These are phyloP conservation scores for Adrianichthys oophorus DNA, from an alignment of 2,797 vertebrate species.

Conservation along the genomic window DNA sequence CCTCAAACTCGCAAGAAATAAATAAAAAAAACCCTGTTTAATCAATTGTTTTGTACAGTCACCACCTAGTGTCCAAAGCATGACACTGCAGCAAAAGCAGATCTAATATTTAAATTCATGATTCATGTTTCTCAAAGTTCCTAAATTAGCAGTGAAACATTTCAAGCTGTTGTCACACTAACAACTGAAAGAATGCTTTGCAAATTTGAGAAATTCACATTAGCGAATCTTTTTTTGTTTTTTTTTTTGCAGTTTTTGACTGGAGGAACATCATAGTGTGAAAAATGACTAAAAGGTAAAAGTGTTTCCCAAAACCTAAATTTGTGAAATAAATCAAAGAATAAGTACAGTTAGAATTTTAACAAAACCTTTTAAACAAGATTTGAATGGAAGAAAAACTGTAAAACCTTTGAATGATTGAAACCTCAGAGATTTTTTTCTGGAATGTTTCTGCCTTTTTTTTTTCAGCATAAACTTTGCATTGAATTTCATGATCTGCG, in stretches of 20 bases:
- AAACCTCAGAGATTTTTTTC: conserved; percentile 14
- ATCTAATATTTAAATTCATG: too few species aligned
- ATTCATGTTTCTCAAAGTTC: too few species aligned
- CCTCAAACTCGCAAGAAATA: too few species aligned
- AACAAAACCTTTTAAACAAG: conserved; percentile 13
- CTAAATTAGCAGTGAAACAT: too few species aligned
- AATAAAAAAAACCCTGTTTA: too few species aligned
- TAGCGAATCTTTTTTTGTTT: too few species aligned
- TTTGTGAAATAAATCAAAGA: background rate
- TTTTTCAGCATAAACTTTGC: conserved; percentile 19
- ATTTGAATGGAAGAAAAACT: conserved; percentile 10
- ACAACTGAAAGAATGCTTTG: too few species aligned
- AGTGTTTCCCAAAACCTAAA: background rate
- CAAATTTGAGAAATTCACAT: too few species aligned
- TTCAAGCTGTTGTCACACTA: too few species aligned
- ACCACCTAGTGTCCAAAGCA: conserved; percentile 58
- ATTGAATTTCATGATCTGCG: background rate
- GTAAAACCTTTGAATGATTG: background rate
- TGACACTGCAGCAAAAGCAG: background rate
- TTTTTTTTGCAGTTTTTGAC: too few species aligned
- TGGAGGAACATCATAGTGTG: too few species aligned
- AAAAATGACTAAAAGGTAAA: too few species aligned
- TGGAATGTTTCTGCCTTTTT: conserved; percentile 62
- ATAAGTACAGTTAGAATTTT: conserved; percentile 2
- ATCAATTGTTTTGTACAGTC: conserved; percentile 21